Base-by-base conservation (phyloP, 2,797 vertebrate species). In the Enteromius fasciolatus region DNA sequence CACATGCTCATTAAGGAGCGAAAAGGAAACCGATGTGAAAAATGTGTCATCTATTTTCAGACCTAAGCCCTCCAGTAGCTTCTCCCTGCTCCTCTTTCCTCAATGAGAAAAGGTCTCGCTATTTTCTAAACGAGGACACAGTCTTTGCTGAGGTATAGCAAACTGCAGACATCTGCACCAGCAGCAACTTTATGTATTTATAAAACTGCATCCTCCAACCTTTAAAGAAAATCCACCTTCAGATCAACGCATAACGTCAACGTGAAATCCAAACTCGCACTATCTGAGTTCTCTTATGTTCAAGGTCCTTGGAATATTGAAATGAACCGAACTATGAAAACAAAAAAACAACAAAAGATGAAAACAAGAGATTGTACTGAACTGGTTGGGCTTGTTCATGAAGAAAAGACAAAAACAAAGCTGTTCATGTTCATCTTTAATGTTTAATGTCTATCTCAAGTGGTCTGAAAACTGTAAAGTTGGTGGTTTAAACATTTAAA, bases 121-220 rank as follows among this genome's bases (percentile, higher is more conserved):
- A 82, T 88, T 79, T 66, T 87, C 73, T 80, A 88, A 90, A 92
- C 87, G 88, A 90, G 91, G 91, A 41, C 90, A 85, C 88, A 63
- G 73, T 89, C 85, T 80, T 81, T 84, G 80, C 72, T 48, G 74
- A 76, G 54, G 39, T 70, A 54, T 59, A 57, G 52, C 74, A 78
- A 72, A 78, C 72, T 78, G 44, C 80, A 81, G 57, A 78, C 59
- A 66, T 68, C 48, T 23, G 73, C 76, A 82, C 28, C 28, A 80
- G 67, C 74, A 73, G 81, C 80, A 76, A 61, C 57, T 80, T 52
- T 36, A 39, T 3, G 48, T n/a, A 75, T 79, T 64, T 75, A 59
- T 59, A 66, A 64, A 73, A 36, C 63, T 36, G 25, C 17, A 46
- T 81, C 67, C 12, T 46, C 1, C 17, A 46, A 50, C 41, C 57